Conservation (phyloP, 2,888 invertebrate species). For the Smittia sp. region DNA sequence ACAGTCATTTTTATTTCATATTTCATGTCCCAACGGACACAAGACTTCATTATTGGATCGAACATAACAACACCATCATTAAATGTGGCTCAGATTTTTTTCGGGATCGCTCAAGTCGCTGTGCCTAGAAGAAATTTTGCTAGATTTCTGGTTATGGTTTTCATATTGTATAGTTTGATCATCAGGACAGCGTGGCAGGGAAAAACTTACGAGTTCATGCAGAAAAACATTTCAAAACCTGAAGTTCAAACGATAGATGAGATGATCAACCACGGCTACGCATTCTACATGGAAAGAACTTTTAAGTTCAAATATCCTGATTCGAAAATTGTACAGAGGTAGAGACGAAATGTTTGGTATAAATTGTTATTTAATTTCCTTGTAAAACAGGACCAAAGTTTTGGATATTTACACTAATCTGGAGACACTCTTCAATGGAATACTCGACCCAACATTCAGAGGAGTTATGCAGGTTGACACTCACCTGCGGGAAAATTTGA, state of each 20-base stretch:
- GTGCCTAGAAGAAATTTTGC: constrained; percentile 17
- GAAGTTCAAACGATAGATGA: neutral
- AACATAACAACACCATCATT: neutral
- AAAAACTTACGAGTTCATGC: neutral
- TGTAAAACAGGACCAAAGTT: too few relatives aligned
- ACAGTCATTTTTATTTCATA: neutral
- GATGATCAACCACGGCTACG: neutral
- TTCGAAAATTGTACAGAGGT: too few relatives aligned
- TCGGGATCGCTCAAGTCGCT: neutral
- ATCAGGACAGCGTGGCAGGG: constrained; percentile 17
- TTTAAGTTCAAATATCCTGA: too few relatives aligned
- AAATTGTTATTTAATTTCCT: too few relatives aligned
- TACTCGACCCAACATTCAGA: too few relatives aligned
- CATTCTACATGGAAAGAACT: neutral
- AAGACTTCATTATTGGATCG: neutral
- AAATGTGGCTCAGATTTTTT: neutral
- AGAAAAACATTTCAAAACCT: neutral
- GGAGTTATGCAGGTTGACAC: too few relatives aligned
- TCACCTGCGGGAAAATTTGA: too few relatives aligned
- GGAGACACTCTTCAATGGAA: too few relatives aligned
- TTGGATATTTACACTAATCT: too few relatives aligned
- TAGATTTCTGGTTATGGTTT: neutral
- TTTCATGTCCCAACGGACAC: neutral
- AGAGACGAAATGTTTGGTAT: too few relatives aligned
- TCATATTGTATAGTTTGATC: neutral